Base-by-base conservation (phyloP, 2,888 invertebrate species). In the Limulus polyphemus region DNA sequence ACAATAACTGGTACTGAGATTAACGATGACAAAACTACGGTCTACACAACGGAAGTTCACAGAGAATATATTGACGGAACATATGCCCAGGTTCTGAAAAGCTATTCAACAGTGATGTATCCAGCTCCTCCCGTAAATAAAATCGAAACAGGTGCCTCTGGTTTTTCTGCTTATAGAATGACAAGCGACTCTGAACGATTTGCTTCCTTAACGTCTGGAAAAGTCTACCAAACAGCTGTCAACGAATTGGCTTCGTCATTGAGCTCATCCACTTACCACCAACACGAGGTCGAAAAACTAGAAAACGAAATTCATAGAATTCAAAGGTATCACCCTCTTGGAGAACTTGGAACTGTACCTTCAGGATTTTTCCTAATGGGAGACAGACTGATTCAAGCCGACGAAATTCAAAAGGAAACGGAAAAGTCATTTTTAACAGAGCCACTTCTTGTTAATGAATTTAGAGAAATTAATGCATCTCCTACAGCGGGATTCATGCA, bases 151-250 rank as follows among this genome's bases (percentile, higher is more conserved):
- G 32, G 32, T 32, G 32, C 32, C 32, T 32, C 32, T 32, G 32
- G 32, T 32, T 32, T 32, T 32, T 32, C 32, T 32, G 7, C 32
- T 32, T 32, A 32, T 32, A 32, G 7, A 32, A 32, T 32, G 7
- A 32, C 32, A 7, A 32, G 32, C 32, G 62, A 59, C 54, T 61
- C 59, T 11, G 64, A 64, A 59, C 16, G 14, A 13, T 68, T 65
- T 50, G 65, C 63, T 17, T 68, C 68, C 49, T 49, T 68, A 16
- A 63, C 55, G 16, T 68, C 68, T n/a, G 68, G 68, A 56, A 63
- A 67, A n/a, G 65, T 68, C 14, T 68, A 68, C 56, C 68, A 68
- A 56, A 68, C 68, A 14, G 67, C 67, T 14, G 54, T 54, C 17
- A 54, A 54, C 54, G 54, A 17, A 16, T 17, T 54, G n/a, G 54